Percentiles rank a stretch among this genome's conserved stretches.
Evolutionary conservation across 1,140 invertebrate genomes (phyloP).

Genomic region (Drosophila tani): DNA sequence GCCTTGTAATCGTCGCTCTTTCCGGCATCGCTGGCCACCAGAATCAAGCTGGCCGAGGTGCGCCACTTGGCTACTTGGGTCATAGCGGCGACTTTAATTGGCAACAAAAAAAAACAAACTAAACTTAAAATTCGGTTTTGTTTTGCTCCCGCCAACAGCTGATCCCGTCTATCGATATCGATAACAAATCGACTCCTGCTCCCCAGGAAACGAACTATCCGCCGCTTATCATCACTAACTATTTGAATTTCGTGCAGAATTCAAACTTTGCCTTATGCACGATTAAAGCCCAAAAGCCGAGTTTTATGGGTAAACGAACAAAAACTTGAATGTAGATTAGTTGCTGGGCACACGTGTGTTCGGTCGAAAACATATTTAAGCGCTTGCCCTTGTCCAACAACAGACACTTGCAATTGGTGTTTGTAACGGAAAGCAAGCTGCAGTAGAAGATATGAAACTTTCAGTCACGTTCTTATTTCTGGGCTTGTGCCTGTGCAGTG

Average conservation of each 20-base stretch:
- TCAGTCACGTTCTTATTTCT: slow-evolving; percentile 33
- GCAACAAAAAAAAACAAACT: neutral
- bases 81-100: slow-evolving; percentile 9
- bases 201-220: slow-evolving; percentile 7
- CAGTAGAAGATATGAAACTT: slow-evolving; percentile 48
- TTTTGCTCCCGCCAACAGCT: slow-evolving; percentile 29
- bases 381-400: neutral
- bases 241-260: slow-evolving; percentile 57
- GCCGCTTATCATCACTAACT: slow-evolving; percentile 28
- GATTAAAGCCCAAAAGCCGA: slow-evolving; percentile 5
- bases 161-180: slow-evolving; percentile 33
- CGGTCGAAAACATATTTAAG: slow-evolving; percentile 53
- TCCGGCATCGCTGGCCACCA: slow-evolving; percentile 34
- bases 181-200: slow-evolving; percentile 10
- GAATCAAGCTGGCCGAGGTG: slow-evolving; percentile 60
- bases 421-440: slow-evolving; percentile 24
- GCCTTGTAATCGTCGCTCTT: slow-evolving; percentile 51
- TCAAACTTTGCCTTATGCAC: slow-evolving; percentile 5
- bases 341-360: slow-evolving; percentile 50
- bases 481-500: slow-evolving; percentile 1
- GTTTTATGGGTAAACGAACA: slow-evolving; percentile 5
- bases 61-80: slow-evolving; percentile 44
- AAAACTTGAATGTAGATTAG: slow-evolving; percentile 28
- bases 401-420: slow-evolving; percentile 42
- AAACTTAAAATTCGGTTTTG: neutral